A percentile compares a stretch with the other conserved stretches of the same genome.
Conservation (phyloP, 2,888 invertebrate genomes). For the Ischnus inquisitorius region DNA sequence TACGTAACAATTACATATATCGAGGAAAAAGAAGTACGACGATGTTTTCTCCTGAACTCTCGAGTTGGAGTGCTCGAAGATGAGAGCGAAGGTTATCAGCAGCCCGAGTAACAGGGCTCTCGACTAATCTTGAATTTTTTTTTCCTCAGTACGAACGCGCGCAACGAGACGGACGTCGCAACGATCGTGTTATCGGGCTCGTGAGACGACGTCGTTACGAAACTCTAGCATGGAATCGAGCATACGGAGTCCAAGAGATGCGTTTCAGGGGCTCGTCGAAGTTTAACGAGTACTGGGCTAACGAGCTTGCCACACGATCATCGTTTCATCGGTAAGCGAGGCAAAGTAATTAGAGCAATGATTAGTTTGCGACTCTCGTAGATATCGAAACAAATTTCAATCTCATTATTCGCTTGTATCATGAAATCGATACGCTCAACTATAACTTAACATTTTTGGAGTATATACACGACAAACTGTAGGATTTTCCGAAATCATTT, state of each 20-base stretch:
- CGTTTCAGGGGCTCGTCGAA: conserved; percentile 12
- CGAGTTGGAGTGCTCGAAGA: conserved; percentile 2
- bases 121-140: background rate
- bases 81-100: conserved; percentile 41
- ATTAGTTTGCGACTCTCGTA: background rate
- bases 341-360: background rate
- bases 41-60: background rate
- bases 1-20: background rate
- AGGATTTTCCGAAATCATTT: background rate
- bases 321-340: background rate
- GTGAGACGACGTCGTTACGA: conserved; percentile 19
- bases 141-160: background rate
- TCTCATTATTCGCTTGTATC: background rate
- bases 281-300: background rate
- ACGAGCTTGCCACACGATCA: background rate
- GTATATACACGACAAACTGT: background rate
- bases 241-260: background rate
- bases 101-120: background rate
- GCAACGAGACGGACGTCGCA: background rate
- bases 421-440: background rate
- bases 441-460: background rate
- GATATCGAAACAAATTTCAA: background rate
- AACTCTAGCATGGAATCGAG: background rate
- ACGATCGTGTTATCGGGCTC: background rate
- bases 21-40: background rate